Evolutionary conservation across 2,797 vertebrate genomes (phyloP).

Genomic region (Iguana delicatissima): DNA sequence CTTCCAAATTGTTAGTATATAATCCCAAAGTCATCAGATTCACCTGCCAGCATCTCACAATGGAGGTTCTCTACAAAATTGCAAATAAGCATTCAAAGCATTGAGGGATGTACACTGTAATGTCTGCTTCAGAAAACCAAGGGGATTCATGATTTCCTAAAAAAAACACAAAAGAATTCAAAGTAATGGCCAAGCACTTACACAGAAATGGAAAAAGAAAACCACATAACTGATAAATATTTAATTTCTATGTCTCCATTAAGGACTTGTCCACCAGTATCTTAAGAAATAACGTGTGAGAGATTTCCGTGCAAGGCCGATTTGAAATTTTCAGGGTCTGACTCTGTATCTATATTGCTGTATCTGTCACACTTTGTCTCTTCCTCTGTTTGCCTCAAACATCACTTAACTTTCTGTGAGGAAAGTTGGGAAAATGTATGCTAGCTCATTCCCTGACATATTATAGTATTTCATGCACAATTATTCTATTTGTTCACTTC

Average conservation of each 20-base stretch:
- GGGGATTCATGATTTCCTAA: conserved; percentile 62
- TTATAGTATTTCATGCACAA: conserved; percentile 38
- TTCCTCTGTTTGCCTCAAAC: conserved; percentile 6
- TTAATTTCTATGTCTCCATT: conserved; percentile 71
- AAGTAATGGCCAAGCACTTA: conserved; percentile 45
- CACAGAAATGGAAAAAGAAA: conserved; percentile 69
- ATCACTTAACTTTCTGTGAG: conserved; percentile 28
- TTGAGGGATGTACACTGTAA: conserved; percentile 47
- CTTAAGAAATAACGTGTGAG: conserved; percentile 63
- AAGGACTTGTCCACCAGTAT: conserved; percentile 55
- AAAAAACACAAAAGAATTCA: conserved; percentile 58
- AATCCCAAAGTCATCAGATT: background rate
- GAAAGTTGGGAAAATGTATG: conserved; percentile 15
- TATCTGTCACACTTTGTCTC: background rate
- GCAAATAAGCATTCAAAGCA: conserved; percentile 63
- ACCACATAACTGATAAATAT: conserved; percentile 68
- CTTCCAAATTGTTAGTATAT: background rate
- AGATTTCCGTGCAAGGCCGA: conserved; percentile 61
- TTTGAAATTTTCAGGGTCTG: conserved; percentile 46
- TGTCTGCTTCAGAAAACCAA: conserved; percentile 61
- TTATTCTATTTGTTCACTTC: conserved; percentile 35
- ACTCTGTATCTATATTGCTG: background rate
- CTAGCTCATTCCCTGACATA: conserved; percentile 19
- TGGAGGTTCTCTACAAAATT: conserved; percentile 55
- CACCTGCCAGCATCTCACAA: conserved; percentile 30